These are phyloP conservation scores for Hydrozoanthus gracilis DNA, from an alignment of 92 coral and sea anemone species.

Conservation along the genomic window DNA sequence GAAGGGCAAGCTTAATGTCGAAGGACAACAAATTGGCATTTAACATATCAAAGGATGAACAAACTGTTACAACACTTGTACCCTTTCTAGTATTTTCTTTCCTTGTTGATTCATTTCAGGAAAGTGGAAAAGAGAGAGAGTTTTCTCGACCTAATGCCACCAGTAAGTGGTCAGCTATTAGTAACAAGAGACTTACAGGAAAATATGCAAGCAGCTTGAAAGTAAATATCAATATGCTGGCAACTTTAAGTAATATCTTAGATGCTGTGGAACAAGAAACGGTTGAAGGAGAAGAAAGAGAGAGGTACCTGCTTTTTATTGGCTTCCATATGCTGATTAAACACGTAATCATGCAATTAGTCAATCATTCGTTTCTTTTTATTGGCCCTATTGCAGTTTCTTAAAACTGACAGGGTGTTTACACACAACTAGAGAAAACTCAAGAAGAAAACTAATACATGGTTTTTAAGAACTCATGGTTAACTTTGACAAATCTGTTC, in stretches of 20 bases:
- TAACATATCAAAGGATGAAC: constrained; percentile 48
- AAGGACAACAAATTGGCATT: not conserved
- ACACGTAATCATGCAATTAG: not conserved
- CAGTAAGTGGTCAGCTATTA: not conserved
- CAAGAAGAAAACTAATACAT: too few species aligned
- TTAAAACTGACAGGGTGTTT: too few species aligned
- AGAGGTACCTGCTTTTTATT: not conserved
- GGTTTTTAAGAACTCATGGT: too few species aligned
- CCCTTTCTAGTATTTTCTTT: constrained; percentile 55
- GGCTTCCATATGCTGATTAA: not conserved
- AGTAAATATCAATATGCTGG: constrained; percentile 67
- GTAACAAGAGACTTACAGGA: not conserved
- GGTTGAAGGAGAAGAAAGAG: constrained; percentile 1
- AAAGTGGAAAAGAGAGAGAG: constrained; percentile 64
- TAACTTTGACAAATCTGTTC: too few species aligned
- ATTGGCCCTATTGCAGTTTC: too few species aligned
- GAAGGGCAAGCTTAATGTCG: not conserved
- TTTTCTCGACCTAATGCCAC: constrained; percentile 6
- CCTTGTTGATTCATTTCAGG: constrained; percentile 65
- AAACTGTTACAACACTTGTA: constrained; percentile 59
- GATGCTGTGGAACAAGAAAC: not conserved
- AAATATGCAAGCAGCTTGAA: constrained; percentile 68
- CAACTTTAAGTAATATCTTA: constrained; percentile 65
- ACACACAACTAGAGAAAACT: too few species aligned
- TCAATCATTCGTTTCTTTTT: not conserved